phyloP scores from a whole-genome alignment of 2,888 invertebrate species.

The Pandemis heparana region DNA sequence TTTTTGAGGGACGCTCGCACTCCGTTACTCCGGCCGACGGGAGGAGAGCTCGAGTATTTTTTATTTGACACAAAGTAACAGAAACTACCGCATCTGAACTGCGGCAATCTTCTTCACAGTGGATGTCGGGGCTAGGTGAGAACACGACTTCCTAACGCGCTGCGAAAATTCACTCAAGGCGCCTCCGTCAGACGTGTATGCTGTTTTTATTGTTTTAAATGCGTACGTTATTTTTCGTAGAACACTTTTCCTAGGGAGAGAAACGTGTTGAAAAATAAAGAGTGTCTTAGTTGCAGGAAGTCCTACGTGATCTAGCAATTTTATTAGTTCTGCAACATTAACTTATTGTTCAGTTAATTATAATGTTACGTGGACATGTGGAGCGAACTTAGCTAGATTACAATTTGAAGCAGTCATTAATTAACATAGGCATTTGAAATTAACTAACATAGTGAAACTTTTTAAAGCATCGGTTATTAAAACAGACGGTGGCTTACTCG shows the following conservation, averaged over 20 bases:
- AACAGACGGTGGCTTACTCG: not conserved
- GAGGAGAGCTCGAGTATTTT: slow-evolving; percentile 6
- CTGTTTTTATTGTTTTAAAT: slow-evolving; percentile 81
- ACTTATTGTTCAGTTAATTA: not conserved
- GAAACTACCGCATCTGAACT: slow-evolving; percentile 32
- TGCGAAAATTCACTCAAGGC: slow-evolving; percentile 75
- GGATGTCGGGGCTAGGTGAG: slow-evolving; percentile 27
- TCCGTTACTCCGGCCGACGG: slow-evolving; percentile 4
- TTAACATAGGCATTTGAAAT: not conserved
- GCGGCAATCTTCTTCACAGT: slow-evolving; percentile 8
- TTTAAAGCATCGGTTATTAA: no score
- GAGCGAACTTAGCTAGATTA: not conserved
- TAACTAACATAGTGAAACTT: not conserved
- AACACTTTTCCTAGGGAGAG: slow-evolving; percentile 50
- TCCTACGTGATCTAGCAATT: slow-evolving; percentile 57
- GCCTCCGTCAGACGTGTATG: slow-evolving; percentile 69
- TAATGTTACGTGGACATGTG: not conserved
- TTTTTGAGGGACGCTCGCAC: slow-evolving; percentile 20
- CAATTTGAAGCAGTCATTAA: not conserved
- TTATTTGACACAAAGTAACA: slow-evolving; percentile 3
- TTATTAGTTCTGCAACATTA: slow-evolving; percentile 30
- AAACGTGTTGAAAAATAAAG: slow-evolving; percentile 46
- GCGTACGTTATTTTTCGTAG: slow-evolving; percentile 75
- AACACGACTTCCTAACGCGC: slow-evolving; percentile 41
- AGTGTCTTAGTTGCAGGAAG: slow-evolving; percentile 63